Evolutionary conservation across 2,797 vertebrate genomes (phyloP), one percentile per base, ranked within the genome.

Genomic region (Lophius americanus): DNA sequence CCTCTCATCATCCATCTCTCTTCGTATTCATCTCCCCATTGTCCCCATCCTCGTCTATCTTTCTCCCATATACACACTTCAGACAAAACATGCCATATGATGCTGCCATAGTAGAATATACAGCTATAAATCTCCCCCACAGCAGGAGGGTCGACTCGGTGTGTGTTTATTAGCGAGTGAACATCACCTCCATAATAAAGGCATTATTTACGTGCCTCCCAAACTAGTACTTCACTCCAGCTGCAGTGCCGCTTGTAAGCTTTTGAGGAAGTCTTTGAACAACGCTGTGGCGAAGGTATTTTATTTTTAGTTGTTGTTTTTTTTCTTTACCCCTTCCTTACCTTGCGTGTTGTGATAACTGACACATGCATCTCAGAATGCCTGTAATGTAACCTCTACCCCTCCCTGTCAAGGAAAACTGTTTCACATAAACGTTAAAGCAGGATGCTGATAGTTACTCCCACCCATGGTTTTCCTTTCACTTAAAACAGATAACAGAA

Each of bases 321-420:
- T 23, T 55, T 9, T 56, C 58, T 81, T 75, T 41, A 49, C 44
- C 7, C 37, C 66, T 71, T 73, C 76, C 75, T 87, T 82, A 88
- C 82, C 83, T 85, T 79, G 75, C 63, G 68, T 76, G 44, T 66
- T 86, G 76, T 76, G 82, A 84, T 83, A 74, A 60, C 72, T 86
- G 81, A 86, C 81, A 87, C 57, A 56, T 46, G 76, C 70, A 70
- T 46, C 60, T 52, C 12, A 49, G 51, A 75, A 58, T 9, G 41
- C 36, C 63, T 65, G 60, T 75, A 69, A 85, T 69, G 79, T 84
- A 83, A 91, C 85, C 83, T 88, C 75, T 87, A 75, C 72, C 72
- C 76, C 70, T 78, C 59, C 76, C 79, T 84, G 81, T 85, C 83
- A 85, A 47, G 48, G 51, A 72, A 80, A 72, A 65, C 9, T 68